Evolutionary conservation across 2,113 vertebrate genomes (phyloP).

Genomic region (Polypterus senegalus): DNA sequence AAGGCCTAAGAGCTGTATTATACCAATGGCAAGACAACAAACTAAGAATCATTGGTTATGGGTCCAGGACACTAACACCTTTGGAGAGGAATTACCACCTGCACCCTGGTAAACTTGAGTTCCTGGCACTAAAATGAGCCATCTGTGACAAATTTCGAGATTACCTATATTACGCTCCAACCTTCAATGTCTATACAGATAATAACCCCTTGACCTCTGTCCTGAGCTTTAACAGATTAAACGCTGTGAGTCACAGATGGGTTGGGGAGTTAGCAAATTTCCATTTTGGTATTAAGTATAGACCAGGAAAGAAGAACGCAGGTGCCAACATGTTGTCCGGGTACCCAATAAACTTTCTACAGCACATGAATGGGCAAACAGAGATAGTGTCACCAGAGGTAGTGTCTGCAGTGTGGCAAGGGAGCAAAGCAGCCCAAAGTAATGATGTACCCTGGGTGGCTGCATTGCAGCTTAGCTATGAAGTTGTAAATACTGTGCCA

Average conservation of each 20-base stretch:
- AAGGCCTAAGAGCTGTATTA: slow-evolving; percentile 1
- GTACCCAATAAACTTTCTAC: slow-evolving; percentile 4
- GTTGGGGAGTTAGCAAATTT: slow-evolving; percentile 8
- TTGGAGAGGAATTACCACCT: not conserved
- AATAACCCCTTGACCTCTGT: not conserved
- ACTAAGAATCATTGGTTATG: not conserved
- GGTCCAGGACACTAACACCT: not conserved
- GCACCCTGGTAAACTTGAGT: not conserved
- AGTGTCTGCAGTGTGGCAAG: slow-evolving; percentile 6
- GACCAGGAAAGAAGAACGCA: slow-evolving; percentile 4
- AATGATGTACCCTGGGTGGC: not conserved
- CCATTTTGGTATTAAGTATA: slow-evolving; percentile 10
- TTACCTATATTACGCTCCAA: slow-evolving; percentile 3
- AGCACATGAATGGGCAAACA: not conserved
- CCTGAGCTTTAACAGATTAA: slow-evolving; percentile 2
- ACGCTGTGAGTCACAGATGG: not conserved
- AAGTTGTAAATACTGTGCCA: not conserved
- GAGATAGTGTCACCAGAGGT: slow-evolving; percentile 8
- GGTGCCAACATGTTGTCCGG: slow-evolving; percentile 6
- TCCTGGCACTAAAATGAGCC: not conserved
- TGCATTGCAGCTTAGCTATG: not conserved
- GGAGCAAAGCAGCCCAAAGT: slow-evolving; percentile 6
- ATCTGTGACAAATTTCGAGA: slow-evolving; percentile 1
- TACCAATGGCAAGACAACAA: not conserved
- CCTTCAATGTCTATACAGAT: not conserved